Evolutionary conservation across 2,797 vertebrate genomes (phyloP), one percentile per base, ranked within the genome.

Genomic region (Florisuga fusca): DNA sequence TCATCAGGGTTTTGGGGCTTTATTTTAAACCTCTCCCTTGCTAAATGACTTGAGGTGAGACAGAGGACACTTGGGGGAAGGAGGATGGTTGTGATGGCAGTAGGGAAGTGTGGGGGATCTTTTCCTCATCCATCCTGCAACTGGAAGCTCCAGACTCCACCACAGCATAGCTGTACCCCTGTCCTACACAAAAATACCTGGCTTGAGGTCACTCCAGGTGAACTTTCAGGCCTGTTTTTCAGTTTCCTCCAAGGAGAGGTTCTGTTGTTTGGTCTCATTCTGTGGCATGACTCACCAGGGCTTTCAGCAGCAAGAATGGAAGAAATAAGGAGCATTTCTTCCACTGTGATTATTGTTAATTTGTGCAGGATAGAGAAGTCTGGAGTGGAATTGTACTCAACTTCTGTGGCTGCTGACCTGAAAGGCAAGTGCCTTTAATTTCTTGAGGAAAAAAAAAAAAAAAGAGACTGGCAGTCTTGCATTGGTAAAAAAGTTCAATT

Each of bases 11-110:
- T 38, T 26, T 13, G 38, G 41, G 34, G 26, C 31, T 78, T 43
- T 27, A 4, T 36, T 71, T 74, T 25, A 29, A 71, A 31, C 41
- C 13, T 63, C 29, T 5, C 0, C 0, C 20, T 69, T 46, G 5
- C 23, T 50, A 41, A 61, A 84, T 86, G 45, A 45, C 53, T 25
- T 18, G 45, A 74, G 67, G 71, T 69, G 63, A 75, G 54, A 68
- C n/a, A 41, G 41, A 29, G 45, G 19, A 4, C 0, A 33, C 31
- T 15, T 43, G 54, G 10, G 59, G 48, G 34, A 15, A 73, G 58
- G 86, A 48, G 12, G 10, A 5, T 9, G 22, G 33, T 48, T 4
- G 0, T 4, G 46, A 22, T 19, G 22, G 63, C 51, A 48, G 48
- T 0, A 15, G 71, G n/a, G 26, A 69, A 79, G 3, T 6, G 10